phyloP scores from a whole-genome alignment of 2,797 vertebrate genomes.

The Lagocephalus sceleratus region DNA sequence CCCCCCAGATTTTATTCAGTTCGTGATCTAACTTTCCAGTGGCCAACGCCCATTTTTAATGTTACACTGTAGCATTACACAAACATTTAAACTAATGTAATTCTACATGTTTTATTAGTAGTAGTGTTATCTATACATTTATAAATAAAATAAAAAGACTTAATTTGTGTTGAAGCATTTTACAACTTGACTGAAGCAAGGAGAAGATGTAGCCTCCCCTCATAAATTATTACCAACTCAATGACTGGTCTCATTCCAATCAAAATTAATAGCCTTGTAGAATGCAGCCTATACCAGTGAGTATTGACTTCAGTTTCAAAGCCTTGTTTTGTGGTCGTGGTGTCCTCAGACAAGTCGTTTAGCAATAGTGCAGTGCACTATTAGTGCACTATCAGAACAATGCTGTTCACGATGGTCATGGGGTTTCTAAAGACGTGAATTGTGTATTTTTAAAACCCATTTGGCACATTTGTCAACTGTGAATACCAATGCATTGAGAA shows the following conservation, averaged over 20 bases:
- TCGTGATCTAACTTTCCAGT: slow-evolving; percentile 15
- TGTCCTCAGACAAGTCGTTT: slow-evolving; percentile 18
- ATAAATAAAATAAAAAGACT: too few relatives aligned
- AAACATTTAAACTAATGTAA: too few relatives aligned
- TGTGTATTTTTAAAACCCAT: slow-evolving; percentile 21
- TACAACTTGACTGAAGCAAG: too few relatives aligned
- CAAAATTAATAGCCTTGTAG: neutral
- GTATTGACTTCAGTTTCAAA: slow-evolving; percentile 36
- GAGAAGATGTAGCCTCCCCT: too few relatives aligned
- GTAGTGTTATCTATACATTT: too few relatives aligned
- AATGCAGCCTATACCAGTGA: neutral
- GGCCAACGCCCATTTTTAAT: neutral
- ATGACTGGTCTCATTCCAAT: neutral
- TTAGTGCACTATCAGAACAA: slow-evolving; percentile 9
- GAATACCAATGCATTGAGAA: slow-evolving; percentile 27
- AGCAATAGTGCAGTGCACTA: slow-evolving; percentile 16
- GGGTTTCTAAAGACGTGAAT: slow-evolving; percentile 25
- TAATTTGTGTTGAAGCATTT: too few relatives aligned
- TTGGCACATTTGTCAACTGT: slow-evolving; percentile 22
- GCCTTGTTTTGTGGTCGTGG: slow-evolving; percentile 35
- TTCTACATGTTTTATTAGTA: too few relatives aligned
- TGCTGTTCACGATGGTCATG: slow-evolving; percentile 16
- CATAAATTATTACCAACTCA: too few relatives aligned
- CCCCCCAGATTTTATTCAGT: neutral
- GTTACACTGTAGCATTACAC: too few relatives aligned